These are phyloP conservation scores for Acanthochromis polyacanthus DNA, from an alignment of 2,113 vertebrate genomes.

Conservation along the genomic window DNA sequence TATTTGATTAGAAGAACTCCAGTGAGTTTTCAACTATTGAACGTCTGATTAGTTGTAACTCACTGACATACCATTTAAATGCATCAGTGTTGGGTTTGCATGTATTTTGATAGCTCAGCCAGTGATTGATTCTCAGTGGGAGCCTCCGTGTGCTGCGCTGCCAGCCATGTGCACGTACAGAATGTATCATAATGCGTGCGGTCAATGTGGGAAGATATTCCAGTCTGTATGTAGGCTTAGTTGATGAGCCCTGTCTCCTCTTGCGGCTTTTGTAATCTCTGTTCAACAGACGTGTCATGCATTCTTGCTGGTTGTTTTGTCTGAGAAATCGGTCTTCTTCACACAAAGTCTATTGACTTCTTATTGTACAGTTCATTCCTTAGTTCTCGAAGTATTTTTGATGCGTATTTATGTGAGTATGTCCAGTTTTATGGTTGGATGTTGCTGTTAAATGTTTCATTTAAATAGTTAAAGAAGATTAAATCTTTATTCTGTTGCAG, in stretches of 20 bases:
- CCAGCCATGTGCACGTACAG: conserved; percentile 69
- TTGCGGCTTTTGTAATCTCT: conserved; percentile 63
- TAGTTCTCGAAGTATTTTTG: not conserved
- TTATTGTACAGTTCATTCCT: not conserved
- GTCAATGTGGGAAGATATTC: conserved; percentile 74
- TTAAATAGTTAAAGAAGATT: not conserved
- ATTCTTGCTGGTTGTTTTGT: conserved; percentile 28
- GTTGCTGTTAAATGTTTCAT: not conserved
- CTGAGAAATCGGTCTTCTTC: conserved; percentile 31
- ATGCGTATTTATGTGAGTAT: not conserved
- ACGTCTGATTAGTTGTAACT: conserved; percentile 32
- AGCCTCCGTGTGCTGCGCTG: conserved; percentile 39
- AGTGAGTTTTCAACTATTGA: conserved; percentile 22
- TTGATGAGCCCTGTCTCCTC: conserved; percentile 73
- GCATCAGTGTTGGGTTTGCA: conserved; percentile 31
- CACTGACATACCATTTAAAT: conserved; percentile 27
- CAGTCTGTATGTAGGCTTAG: conserved; percentile 64
- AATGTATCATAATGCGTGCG: conserved; percentile 71
- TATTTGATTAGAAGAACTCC: conserved; percentile 31
- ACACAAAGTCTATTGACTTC: not conserved
- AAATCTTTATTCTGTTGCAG: not conserved
- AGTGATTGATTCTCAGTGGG: conserved; percentile 60
- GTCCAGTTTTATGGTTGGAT: not conserved
- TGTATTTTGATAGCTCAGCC: conserved; percentile 47
- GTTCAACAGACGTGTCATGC: conserved; percentile 53